These are phyloP conservation scores for Eleginops maclovinus DNA, from an alignment of 2,113 vertebrate genomes.

Conservation along the genomic window DNA sequence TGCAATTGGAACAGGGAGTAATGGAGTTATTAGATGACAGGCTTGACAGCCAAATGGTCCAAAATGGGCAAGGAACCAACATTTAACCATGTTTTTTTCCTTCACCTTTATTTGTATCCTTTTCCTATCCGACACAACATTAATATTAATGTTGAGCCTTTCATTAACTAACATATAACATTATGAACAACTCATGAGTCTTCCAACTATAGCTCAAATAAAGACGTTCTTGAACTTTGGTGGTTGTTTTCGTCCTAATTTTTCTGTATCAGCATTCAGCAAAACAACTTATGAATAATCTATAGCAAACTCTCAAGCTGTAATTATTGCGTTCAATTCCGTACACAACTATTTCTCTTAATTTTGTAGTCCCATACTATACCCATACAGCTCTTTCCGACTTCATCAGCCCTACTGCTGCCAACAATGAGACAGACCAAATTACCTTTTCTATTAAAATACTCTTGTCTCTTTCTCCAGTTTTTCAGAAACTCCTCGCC, in stretches of 20 bases:
- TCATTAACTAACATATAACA: background rate
- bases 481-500: background rate
- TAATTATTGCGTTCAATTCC: background rate
- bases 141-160: background rate
- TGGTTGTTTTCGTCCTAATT: background rate
- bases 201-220: background rate
- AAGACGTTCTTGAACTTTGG: background rate
- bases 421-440: background rate
- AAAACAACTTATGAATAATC: background rate
- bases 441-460: background rate
- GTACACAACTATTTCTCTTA: background rate
- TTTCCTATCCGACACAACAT: background rate
- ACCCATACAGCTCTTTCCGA: background rate
- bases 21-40: constrained; percentile 1
- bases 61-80: background rate
- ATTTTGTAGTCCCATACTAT: background rate
- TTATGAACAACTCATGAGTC: background rate
- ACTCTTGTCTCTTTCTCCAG: background rate
- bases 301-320: background rate
- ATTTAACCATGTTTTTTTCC: background rate
- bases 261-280: background rate
- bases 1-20: background rate
- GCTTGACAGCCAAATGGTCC: background rate
- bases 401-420: background rate
- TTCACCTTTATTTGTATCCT: background rate